These are phyloP conservation scores for Eremophila alpestris DNA, from an alignment of 2,797 vertebrate genomes.

Conservation along the genomic window DNA sequence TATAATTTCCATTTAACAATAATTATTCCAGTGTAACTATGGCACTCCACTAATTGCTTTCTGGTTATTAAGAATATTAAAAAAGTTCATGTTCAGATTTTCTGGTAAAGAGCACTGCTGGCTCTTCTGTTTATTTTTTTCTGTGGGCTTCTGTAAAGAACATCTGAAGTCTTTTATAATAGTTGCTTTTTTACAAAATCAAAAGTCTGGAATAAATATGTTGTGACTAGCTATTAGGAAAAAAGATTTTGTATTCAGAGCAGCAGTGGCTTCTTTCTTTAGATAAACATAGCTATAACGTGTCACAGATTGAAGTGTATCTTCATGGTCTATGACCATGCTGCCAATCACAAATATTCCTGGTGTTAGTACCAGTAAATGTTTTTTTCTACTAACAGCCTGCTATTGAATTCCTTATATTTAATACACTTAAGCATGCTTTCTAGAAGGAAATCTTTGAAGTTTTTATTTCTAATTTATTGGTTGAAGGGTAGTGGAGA, in stretches of 20 bases:
- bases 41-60: conserved; percentile 10
- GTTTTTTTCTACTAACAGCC: neutral
- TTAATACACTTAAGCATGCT: neutral
- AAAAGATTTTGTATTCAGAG: neutral
- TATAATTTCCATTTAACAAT: neutral
- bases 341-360: neutral
- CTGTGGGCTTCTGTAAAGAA: neutral
- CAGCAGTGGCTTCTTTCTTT: neutral
- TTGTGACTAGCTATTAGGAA: conserved; percentile 7
- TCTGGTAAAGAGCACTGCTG: neutral
- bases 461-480: neutral
- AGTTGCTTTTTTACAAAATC: neutral
- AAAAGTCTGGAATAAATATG: conserved; percentile 30
- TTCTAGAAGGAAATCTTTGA: neutral
- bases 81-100: conserved; percentile 37
- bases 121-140: neutral
- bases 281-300: neutral
- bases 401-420: neutral
- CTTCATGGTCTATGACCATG: neutral
- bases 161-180: neutral
- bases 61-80: conserved; percentile 46
- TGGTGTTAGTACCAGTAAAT: neutral
- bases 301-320: neutral
- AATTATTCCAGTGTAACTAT: neutral
- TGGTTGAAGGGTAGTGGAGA: neutral